Conservation (phyloP, 2,797 vertebrate species). For the Takifugu rubripes region DNA sequence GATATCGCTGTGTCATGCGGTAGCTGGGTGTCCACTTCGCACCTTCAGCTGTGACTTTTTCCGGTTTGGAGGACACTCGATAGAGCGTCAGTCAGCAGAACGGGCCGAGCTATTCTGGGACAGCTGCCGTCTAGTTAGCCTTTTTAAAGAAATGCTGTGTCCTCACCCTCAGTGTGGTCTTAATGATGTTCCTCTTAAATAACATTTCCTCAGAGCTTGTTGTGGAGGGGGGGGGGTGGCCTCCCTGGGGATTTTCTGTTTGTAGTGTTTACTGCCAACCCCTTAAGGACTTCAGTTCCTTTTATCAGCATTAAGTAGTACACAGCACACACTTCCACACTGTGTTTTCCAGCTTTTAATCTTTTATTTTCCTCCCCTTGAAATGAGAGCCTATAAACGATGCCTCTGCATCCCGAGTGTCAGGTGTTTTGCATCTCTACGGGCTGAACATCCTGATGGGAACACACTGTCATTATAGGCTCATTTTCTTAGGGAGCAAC, state of each 20-base stretch:
- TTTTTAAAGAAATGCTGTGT: slow-evolving; percentile 39
- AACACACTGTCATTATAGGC: slow-evolving; percentile 26
- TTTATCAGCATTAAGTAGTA: slow-evolving; percentile 62
- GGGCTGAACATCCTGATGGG: slow-evolving; percentile 33
- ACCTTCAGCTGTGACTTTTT: slow-evolving; percentile 58
- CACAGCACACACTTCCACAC: slow-evolving; percentile 40
- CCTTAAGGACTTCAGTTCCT: slow-evolving; percentile 64
- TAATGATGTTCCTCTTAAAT: slow-evolving; percentile 44
- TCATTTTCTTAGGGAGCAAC: slow-evolving; percentile 43
- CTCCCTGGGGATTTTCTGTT: slow-evolving; percentile 65
- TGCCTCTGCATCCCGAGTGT: slow-evolving; percentile 40
- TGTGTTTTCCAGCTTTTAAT: slow-evolving; percentile 44
- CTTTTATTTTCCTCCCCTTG: slow-evolving; percentile 30
- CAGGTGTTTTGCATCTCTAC: slow-evolving; percentile 27
- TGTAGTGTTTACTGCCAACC: slow-evolving; percentile 68
- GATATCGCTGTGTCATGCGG: slow-evolving; percentile 61
- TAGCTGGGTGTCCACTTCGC: slow-evolving; percentile 60
- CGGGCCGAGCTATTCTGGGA: slow-evolving; percentile 29
- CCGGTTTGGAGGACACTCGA: slow-evolving; percentile 43
- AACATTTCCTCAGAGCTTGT: slow-evolving; percentile 45
- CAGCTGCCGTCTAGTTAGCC: slow-evolving; percentile 39
- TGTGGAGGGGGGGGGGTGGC: slow-evolving; percentile 19
- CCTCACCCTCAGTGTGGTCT: slow-evolving; percentile 35
- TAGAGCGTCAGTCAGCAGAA: slow-evolving; percentile 47
- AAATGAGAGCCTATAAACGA: slow-evolving; percentile 18